Conservation (phyloP, 2,113 vertebrate species). For the Pterophyllum scalare region DNA sequence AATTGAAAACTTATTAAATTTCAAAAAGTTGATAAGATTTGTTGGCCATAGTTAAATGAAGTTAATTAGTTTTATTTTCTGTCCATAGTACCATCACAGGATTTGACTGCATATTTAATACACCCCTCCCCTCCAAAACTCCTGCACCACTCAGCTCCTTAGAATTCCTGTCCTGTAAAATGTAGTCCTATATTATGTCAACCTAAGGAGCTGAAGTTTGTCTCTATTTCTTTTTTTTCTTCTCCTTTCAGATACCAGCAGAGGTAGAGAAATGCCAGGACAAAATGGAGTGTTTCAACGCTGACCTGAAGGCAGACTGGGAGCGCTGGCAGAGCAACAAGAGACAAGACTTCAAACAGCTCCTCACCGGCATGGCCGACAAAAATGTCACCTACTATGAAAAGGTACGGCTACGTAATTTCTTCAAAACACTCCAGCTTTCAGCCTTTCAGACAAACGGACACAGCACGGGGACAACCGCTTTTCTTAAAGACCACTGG, state of each 20-base stretch:
- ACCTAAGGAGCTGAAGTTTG: slow-evolving; percentile 50
- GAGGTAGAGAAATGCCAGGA: slow-evolving; percentile 98
- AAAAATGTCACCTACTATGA: slow-evolving; percentile 96
- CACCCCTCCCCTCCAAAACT: background rate
- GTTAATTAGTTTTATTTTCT: background rate
- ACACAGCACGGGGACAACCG: background rate
- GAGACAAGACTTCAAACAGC: slow-evolving; percentile 94
- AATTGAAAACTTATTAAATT: background rate
- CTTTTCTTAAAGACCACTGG: background rate
- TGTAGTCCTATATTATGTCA: slow-evolving; percentile 12
- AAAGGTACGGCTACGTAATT: slow-evolving; percentile 83
- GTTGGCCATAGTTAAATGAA: background rate
- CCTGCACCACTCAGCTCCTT: background rate
- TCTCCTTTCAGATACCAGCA: slow-evolving; percentile 83
- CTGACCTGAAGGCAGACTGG: slow-evolving; percentile 98
- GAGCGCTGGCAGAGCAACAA: slow-evolving; percentile 98
- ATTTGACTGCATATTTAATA: background rate
- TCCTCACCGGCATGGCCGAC: slow-evolving; percentile 94
- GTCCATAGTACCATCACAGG: background rate
- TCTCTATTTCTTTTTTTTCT: slow-evolving; percentile 21
- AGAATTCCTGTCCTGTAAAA: background rate
- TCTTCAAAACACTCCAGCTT: background rate
- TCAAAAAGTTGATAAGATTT: background rate
- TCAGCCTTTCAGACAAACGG: background rate
- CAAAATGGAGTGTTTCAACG: slow-evolving; percentile 95